Conservation (phyloP, 2,797 vertebrate genomes). For the Danio albolineatus region DNA sequence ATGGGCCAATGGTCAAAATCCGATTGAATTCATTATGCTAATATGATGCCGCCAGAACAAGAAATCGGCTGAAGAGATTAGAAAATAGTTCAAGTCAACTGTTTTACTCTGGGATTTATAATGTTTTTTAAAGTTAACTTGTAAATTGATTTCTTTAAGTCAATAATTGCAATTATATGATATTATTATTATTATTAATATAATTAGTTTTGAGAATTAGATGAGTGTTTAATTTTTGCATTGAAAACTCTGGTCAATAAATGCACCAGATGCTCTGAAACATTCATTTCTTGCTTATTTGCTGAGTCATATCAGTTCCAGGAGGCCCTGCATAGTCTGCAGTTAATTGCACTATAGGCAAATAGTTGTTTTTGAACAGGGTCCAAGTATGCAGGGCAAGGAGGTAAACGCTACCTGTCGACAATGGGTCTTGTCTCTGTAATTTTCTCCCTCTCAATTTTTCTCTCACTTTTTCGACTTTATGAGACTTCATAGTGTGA, state of each 20-base stretch:
- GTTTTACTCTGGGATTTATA: no score
- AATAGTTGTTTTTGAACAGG: conserved; percentile 66
- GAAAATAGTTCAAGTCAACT: no score
- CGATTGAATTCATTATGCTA: no score
- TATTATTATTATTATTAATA: no score
- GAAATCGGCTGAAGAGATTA: no score
- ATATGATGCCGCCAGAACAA: no score
- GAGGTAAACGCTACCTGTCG: conserved; percentile 48
- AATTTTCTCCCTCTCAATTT: background rate
- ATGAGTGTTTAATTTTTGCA: background rate
- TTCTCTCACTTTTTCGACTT: conserved; percentile 3
- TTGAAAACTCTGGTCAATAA: background rate
- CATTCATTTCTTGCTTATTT: conserved; percentile 32
- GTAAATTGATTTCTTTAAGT: no score
- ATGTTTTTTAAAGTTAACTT: no score
- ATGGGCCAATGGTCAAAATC: no score
- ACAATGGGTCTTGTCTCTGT: conserved; percentile 37
- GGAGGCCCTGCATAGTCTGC: conserved; percentile 70
- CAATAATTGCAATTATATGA: no score
- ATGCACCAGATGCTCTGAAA: background rate
- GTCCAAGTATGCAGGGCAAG: conserved; percentile 60
- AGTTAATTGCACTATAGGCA: conserved; percentile 71
- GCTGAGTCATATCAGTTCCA: conserved; percentile 70
- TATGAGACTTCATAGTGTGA: conserved; percentile 66
- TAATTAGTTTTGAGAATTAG: background rate